A percentile compares a stretch with the other conserved stretches of the same genome.
Evolutionary conservation across 2,888 invertebrate genomes (phyloP).

Genomic region (Archaeoteleia sp.): DNA sequence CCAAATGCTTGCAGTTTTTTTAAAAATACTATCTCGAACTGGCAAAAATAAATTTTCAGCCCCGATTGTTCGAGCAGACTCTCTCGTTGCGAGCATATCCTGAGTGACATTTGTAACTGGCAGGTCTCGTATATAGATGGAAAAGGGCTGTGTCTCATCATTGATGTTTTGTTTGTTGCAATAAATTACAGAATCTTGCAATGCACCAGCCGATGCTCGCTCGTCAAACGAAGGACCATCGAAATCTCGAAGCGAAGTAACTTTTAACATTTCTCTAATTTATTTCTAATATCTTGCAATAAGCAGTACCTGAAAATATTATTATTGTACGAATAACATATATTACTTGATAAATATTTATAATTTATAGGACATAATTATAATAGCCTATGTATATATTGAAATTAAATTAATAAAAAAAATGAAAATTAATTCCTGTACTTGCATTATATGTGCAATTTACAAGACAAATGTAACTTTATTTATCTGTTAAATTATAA

Average conservation of each 20-base stretch:
- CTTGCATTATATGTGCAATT: no score
- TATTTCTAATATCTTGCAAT: neutral
- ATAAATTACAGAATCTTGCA: conserved; percentile 55
- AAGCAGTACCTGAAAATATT: no score
- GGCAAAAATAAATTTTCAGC: conserved; percentile 78
- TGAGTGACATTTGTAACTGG: conserved; percentile 83
- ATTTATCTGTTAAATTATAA: no score
- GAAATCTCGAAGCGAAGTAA: conserved; percentile 66
- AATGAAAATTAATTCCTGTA: no score
- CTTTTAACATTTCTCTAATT: conserved; percentile 62
- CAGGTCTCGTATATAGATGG: conserved; percentile 77
- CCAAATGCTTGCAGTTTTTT: conserved; percentile 85
- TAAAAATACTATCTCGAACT: conserved; percentile 83
- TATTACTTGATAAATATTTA: no score
- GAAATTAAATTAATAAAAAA: no score
- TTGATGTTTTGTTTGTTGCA: conserved; percentile 61
- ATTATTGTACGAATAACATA: no score
- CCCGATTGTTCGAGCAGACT: conserved; percentile 76
- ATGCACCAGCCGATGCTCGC: conserved; percentile 59
- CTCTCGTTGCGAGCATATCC: conserved; percentile 78
- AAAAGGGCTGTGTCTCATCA: conserved; percentile 66
- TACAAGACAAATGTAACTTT: no score
- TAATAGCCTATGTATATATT: no score
- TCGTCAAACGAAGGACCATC: conserved; percentile 57
- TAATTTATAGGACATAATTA: no score